Percentiles rank a stretch among this genome's conserved stretches.
phyloP scores from a whole-genome alignment of 2,888 invertebrate genomes.

The Neoaliturus tenellus region DNA sequence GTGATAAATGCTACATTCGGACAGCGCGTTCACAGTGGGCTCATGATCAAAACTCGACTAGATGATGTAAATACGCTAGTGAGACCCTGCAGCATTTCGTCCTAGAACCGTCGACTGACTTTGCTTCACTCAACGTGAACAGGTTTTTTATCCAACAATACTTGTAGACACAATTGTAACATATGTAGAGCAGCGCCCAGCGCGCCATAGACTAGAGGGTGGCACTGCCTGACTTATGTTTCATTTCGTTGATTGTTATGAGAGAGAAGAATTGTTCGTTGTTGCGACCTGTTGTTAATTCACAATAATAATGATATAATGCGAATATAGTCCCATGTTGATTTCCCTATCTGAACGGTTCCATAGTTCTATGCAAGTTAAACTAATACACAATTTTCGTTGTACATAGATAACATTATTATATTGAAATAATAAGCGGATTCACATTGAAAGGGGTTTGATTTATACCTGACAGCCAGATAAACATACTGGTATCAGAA shows the following conservation, averaged over 20 bases:
- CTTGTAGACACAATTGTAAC: slow-evolving; percentile 48
- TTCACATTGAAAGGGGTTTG: slow-evolving; percentile 56
- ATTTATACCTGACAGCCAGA: slow-evolving; percentile 40
- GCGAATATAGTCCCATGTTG: slow-evolving; percentile 54
- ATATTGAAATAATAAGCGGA: slow-evolving; percentile 57
- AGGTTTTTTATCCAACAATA: slow-evolving; percentile 48
- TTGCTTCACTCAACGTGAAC: slow-evolving; percentile 46
- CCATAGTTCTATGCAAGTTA: slow-evolving; percentile 48
- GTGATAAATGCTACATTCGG: not conserved
- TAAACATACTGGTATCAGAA: slow-evolving; percentile 11
- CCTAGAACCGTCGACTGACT: slow-evolving; percentile 47
- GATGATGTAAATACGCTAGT: slow-evolving; percentile 36
- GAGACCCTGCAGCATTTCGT: slow-evolving; percentile 38
- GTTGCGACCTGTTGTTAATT: slow-evolving; percentile 58
- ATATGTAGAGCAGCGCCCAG: slow-evolving; percentile 26
- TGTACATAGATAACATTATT: slow-evolving; percentile 57
- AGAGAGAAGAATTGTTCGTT: slow-evolving; percentile 56
- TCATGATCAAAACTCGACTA: slow-evolving; percentile 14
- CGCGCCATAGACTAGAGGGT: slow-evolving; percentile 43
- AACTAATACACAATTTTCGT: slow-evolving; percentile 56
- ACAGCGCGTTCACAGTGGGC: slow-evolving; percentile 9
- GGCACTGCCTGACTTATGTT: slow-evolving; percentile 52
- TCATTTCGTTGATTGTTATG: slow-evolving; percentile 56
- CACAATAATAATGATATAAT: slow-evolving; percentile 58
- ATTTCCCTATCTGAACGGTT: slow-evolving; percentile 53